These are phyloP conservation scores for Pseudococcus jackbeardsleyi DNA, from an alignment of 2,888 invertebrate genomes.

Conservation along the genomic window DNA sequence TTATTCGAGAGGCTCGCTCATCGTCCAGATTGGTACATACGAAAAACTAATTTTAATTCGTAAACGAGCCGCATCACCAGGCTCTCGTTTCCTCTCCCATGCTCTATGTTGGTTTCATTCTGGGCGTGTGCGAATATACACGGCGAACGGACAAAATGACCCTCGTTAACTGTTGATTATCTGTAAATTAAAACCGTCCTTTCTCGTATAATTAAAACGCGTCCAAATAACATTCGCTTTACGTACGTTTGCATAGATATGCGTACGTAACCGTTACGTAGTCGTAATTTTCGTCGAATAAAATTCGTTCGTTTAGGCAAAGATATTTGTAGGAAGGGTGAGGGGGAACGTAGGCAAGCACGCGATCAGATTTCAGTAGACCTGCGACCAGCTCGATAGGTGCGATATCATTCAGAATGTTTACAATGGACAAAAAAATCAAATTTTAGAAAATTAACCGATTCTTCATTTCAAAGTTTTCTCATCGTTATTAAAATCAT, in stretches of 20 bases:
- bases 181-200: slow-evolving; percentile 49
- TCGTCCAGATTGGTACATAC: slow-evolving; percentile 18
- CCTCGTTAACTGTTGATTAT: slow-evolving; percentile 54
- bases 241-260: neutral
- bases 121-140: neutral
- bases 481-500: no score
- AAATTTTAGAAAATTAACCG: no score
- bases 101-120: neutral
- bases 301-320: neutral
- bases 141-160: slow-evolving; percentile 27
- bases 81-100: neutral
- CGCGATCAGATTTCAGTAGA: neutral
- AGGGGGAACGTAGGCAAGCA: neutral
- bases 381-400: neutral
- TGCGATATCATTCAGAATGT: neutral
- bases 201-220: slow-evolving; percentile 34
- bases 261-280: neutral
- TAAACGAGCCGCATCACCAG: neutral
- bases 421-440: no score
- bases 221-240: slow-evolving; percentile 34
- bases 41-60: slow-evolving; percentile 44
- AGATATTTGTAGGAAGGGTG: neutral
- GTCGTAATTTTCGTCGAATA: slow-evolving; percentile 3
- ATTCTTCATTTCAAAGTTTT: no score
- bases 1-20: slow-evolving; percentile 7